A percentile compares a stretch with the other conserved stretches of the same genome.
phyloP scores from a whole-genome alignment of 1,140 invertebrate species.

The Leptonema lineaticorne region DNA sequence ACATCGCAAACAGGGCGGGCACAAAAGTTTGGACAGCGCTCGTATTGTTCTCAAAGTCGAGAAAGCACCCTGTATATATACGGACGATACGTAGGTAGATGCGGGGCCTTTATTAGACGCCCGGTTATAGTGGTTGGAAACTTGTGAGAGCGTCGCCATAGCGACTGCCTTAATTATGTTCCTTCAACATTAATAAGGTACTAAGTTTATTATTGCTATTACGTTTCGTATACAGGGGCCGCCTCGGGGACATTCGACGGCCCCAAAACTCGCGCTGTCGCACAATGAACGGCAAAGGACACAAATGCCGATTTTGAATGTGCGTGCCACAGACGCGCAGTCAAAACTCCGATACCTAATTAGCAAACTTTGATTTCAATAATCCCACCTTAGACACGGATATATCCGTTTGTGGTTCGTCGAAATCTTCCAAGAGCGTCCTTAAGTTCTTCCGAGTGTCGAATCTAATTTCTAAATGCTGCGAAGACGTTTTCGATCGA shows the following conservation, averaged over 20 bases:
- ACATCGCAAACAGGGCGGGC: conserved; percentile 31
- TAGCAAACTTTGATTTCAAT: not conserved
- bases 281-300: not conserved
- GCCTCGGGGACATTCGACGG: not conserved
- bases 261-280: not conserved
- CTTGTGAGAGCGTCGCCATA: conserved; percentile 34
- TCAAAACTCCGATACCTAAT: not conserved
- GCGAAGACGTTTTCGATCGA: too few relatives aligned
- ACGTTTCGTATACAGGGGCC: conserved; percentile 40
- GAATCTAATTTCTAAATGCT: too few relatives aligned
- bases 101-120: conserved; percentile 27
- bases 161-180: conserved; percentile 42
- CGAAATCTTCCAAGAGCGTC: too few relatives aligned
- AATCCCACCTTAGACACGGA: too few relatives aligned
- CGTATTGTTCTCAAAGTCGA: conserved; percentile 24
- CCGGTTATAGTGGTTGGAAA: conserved; percentile 30
- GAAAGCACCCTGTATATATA: not conserved
- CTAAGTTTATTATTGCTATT: conserved; percentile 44
- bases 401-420: too few relatives aligned
- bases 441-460: too few relatives aligned
- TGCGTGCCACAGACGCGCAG: not conserved
- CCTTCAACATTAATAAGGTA: conserved; percentile 43
- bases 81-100: too few relatives aligned
- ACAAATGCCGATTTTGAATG: not conserved
- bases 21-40: conserved; percentile 34